Percentiles rank a stretch among this genome's conserved stretches.
These are phyloP conservation scores for Drosophila varians DNA, from an alignment of 1,140 invertebrate species.

Conservation along the genomic window DNA sequence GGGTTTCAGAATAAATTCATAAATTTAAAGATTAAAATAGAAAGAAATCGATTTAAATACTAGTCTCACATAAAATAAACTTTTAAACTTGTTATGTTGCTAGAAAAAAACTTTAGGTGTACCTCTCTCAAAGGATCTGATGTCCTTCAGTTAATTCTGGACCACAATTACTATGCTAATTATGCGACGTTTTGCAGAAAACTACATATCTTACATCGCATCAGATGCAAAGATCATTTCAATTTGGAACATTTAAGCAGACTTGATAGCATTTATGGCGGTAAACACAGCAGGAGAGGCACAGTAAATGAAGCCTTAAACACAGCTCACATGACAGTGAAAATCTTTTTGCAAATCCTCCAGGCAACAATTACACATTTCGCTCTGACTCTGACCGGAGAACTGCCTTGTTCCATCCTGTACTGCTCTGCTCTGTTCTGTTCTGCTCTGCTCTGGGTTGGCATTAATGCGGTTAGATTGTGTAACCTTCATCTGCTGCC, in stretches of 20 bases:
- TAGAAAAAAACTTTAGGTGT: neutral
- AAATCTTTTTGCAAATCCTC: slow-evolving; percentile 65
- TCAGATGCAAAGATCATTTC: slow-evolving; percentile 22
- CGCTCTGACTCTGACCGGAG: neutral
- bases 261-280: slow-evolving; percentile 18
- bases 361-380: slow-evolving; percentile 64
- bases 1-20: neutral
- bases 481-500: slow-evolving; percentile 37
- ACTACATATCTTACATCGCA: slow-evolving; percentile 1
- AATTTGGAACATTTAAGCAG: slow-evolving; percentile 21
- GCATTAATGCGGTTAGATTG: slow-evolving; percentile 69
- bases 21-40: no score
- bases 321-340: slow-evolving; percentile 57
- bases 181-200: slow-evolving; percentile 1
- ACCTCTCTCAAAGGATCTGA: neutral
- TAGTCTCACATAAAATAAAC: no score
- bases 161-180: neutral
- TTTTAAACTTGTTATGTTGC: no score
- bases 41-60: no score
- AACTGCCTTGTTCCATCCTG: neutral
- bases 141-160: neutral
- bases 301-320: slow-evolving; percentile 48
- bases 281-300: slow-evolving; percentile 7
- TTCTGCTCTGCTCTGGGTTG: slow-evolving; percentile 6
- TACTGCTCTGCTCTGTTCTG: slow-evolving; percentile 1